Evolutionary conservation across 2,113 vertebrate species (phyloP).

Genomic region (Elephas maximus): DNA sequence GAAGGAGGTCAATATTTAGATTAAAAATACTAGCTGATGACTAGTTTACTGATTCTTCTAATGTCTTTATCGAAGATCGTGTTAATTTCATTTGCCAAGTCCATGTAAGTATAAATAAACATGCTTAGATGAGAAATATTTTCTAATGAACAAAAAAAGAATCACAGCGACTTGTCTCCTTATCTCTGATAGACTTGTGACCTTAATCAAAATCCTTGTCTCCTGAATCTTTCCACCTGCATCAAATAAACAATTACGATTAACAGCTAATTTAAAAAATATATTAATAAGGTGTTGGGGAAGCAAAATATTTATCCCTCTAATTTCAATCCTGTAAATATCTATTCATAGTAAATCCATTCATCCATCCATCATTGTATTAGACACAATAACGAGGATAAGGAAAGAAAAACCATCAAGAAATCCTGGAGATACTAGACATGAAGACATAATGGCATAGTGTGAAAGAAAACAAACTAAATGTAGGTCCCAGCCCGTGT

Average conservation of each 20-base stretch:
- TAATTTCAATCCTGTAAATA: neutral
- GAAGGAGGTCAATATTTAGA: slow-evolving; percentile 27
- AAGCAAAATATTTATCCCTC: neutral
- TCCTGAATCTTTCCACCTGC: neutral
- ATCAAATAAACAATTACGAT: neutral
- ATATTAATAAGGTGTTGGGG: neutral
- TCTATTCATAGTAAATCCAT: slow-evolving; percentile 1
- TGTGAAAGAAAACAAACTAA: neutral
- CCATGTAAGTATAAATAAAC: slow-evolving; percentile 10
- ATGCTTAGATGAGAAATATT: neutral
- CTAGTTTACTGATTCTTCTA: neutral
- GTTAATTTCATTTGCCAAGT: neutral
- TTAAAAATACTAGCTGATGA: neutral
- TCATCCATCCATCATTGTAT: neutral
- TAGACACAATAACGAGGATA: neutral
- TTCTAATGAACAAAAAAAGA: neutral
- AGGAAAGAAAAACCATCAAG: neutral
- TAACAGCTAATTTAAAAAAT: slow-evolving; percentile 47
- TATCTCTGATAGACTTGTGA: neutral
- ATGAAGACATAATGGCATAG: neutral
- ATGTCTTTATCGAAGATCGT: neutral
- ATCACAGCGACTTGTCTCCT: neutral
- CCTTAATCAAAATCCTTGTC: neutral
- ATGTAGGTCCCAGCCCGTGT: neutral
- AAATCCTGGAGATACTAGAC: neutral